phyloP scores from a whole-genome alignment of 1,140 invertebrate species.

The Macrosteles quadrilineatus region DNA sequence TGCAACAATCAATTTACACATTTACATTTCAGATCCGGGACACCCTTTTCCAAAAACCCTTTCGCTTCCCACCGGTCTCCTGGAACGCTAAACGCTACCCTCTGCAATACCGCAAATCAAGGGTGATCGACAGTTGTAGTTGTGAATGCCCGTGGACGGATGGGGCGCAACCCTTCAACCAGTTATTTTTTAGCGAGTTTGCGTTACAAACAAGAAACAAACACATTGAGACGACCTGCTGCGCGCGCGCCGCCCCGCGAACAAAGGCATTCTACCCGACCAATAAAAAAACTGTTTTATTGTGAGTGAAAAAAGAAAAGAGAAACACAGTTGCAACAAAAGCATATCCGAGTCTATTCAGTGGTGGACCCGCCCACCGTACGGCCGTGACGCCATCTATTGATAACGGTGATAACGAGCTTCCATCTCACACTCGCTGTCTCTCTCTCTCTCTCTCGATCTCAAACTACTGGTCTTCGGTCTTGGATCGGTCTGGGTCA shows the following conservation, averaged over 20 bases:
- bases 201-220: slow-evolving; percentile 4
- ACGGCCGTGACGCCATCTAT: slow-evolving; percentile 3
- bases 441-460: no score
- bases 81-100: no score
- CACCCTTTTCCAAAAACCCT: no score
- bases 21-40: no score
- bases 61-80: no score
- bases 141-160: not conserved
- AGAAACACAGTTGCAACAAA: slow-evolving; percentile 10
- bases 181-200: slow-evolving; percentile 16
- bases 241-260: not conserved
- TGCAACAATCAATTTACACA: no score
- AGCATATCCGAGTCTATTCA: slow-evolving; percentile 7
- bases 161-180: slow-evolving; percentile 6
- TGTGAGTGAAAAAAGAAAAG: slow-evolving; percentile 6
- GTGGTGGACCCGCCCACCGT: not conserved
- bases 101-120: not conserved
- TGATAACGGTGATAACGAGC: slow-evolving; percentile 17
- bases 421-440: no score
- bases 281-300: slow-evolving; percentile 14
- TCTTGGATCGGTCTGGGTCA: no score
- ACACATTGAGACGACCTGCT: slow-evolving; percentile 6
- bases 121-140: not conserved
- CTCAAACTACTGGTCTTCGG: no score
- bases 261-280: not conserved